phyloP scores from a whole-genome alignment of 1,140 invertebrate species.

The Caenorhabditis brenneri region DNA sequence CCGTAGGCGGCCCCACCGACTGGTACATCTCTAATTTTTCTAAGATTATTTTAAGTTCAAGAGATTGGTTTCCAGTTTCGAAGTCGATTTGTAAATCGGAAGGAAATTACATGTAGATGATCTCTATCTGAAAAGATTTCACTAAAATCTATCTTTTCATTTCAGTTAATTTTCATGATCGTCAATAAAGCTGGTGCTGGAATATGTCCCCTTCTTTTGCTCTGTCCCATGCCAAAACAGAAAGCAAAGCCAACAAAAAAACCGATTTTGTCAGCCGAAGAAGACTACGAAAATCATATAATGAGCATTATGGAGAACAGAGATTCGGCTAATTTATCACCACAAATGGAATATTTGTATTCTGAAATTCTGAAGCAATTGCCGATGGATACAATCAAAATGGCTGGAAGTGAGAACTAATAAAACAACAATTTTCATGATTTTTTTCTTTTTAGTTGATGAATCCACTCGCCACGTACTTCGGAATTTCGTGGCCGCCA shows the following conservation, averaged over 20 bases:
- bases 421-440: background rate
- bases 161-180: background rate
- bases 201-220: background rate
- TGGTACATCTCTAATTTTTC: no score
- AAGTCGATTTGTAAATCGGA: no score
- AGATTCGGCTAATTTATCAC: background rate
- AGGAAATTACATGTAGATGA: no score
- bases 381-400: background rate
- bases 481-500: background rate
- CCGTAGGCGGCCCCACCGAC: no score
- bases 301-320: background rate
- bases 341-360: constrained; percentile 7
- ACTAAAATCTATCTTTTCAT: no score
- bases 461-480: background rate
- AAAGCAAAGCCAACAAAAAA: background rate
- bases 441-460: background rate
- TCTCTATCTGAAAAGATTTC: no score
- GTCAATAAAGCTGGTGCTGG: background rate
- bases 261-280: background rate
- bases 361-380: background rate
- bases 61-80: no score
- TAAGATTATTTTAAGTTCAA: no score
- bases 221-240: constrained; percentile 7
- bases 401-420: background rate
- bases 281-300: background rate